Conservation (phyloP, 2,797 vertebrate genomes). For the Carcharodon carcharias region DNA sequence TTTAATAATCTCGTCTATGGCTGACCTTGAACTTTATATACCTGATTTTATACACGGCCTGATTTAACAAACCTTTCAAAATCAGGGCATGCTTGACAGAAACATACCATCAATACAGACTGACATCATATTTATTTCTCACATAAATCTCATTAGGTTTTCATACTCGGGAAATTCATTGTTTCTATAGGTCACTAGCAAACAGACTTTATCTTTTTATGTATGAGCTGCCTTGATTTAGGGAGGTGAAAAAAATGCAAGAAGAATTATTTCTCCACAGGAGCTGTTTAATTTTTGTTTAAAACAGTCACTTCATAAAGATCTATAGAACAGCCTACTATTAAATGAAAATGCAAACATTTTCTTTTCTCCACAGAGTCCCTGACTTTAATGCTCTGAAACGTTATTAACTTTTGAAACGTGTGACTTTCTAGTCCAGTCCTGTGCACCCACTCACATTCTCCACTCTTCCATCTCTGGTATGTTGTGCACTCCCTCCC, state of each 20-base stretch:
- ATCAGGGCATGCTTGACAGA: slow-evolving; percentile 15
- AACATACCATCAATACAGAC: slow-evolving; percentile 26
- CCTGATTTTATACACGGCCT: slow-evolving; percentile 12
- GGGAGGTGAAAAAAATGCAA: background rate
- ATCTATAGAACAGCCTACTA: background rate
- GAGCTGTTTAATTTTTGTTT: background rate
- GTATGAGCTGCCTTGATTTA: background rate
- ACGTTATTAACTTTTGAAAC: too few relatives aligned
- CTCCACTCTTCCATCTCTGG: background rate
- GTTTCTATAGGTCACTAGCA: slow-evolving; percentile 9
- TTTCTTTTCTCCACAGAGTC: background rate
- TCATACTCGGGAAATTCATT: background rate
- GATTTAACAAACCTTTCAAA: slow-evolving; percentile 32
- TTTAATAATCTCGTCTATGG: background rate
- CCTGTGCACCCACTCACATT: background rate
- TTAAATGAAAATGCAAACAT: background rate
- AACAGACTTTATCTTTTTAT: slow-evolving; percentile 1
- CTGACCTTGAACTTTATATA: slow-evolving; percentile 20
- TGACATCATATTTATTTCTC: slow-evolving; percentile 27
- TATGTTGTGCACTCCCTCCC: background rate
- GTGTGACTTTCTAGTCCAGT: background rate
- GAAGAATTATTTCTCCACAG: background rate
- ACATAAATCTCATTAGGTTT: slow-evolving; percentile 22
- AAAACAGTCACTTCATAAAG: background rate
- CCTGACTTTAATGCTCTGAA: background rate